These are phyloP conservation scores for Acanthiza pusilla DNA, from an alignment of 2,797 vertebrate species.

Conservation along the genomic window DNA sequence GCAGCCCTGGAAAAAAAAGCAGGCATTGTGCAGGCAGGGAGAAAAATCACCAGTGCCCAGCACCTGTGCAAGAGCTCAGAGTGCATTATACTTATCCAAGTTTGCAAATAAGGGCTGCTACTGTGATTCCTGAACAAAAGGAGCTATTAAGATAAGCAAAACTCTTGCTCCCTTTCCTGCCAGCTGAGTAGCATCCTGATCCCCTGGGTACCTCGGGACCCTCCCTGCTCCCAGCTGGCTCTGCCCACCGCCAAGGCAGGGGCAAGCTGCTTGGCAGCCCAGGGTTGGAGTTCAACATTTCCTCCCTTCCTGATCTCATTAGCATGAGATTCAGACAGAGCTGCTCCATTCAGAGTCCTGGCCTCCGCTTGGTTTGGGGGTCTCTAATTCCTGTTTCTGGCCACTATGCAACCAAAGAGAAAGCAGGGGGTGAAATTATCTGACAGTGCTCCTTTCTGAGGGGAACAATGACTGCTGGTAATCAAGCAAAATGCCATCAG, in stretches of 20 bases:
- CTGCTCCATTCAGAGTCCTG: constrained; percentile 42
- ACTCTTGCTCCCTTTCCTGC: constrained; percentile 37
- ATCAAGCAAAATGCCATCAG: constrained; percentile 1
- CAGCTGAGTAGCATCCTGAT: constrained; percentile 54
- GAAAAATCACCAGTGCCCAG: not conserved
- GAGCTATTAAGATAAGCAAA: constrained; percentile 39
- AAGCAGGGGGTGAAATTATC: constrained; percentile 42
- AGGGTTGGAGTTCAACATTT: constrained; percentile 46
- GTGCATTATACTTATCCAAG: constrained; percentile 14
- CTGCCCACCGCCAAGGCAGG: not conserved
- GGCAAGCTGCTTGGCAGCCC: constrained; percentile 25
- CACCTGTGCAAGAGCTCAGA: constrained; percentile 55
- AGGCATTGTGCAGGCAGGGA: not conserved
- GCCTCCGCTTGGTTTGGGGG: constrained; percentile 38
- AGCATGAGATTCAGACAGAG: constrained; percentile 63
- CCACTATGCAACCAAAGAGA: constrained; percentile 28
- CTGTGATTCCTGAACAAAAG: constrained; percentile 54
- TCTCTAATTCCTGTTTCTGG: constrained; percentile 60
- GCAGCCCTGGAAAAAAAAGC: not conserved
- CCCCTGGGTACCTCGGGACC: not conserved
- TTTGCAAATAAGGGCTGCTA: constrained; percentile 52
- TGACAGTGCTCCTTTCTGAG: constrained; percentile 18
- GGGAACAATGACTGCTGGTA: constrained; percentile 12
- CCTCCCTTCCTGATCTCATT: constrained; percentile 61
- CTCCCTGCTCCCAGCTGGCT: constrained; percentile 4